Evolutionary conservation across 2,888 invertebrate species (phyloP).

Genomic region (Rhogogaster chlorosoma): DNA sequence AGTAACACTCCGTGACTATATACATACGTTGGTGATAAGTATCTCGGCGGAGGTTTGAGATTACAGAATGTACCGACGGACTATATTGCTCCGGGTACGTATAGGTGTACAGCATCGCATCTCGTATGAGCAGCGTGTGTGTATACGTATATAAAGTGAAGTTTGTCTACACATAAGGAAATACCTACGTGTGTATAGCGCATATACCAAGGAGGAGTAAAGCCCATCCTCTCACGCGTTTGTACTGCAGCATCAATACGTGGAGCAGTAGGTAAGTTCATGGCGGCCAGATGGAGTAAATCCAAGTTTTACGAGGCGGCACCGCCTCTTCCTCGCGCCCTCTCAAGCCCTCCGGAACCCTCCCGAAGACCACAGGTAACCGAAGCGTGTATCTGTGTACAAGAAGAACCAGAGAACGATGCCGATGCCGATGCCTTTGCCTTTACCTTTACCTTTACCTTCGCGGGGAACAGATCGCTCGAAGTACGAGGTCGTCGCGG

Average conservation of each 20-base stretch:
- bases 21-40: not conserved
- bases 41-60: constrained; percentile 35
- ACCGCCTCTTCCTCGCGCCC: constrained; percentile 78
- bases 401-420: constrained; percentile 49
- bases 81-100: constrained; percentile 3
- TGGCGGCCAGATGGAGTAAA: constrained; percentile 78
- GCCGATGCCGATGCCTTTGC: constrained; percentile 48
- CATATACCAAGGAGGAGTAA: not conserved
- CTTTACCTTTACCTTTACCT: constrained; percentile 54
- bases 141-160: not conserved
- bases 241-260: constrained; percentile 27
- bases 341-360: constrained; percentile 67
- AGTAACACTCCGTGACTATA: constrained; percentile 29
- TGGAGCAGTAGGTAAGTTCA: constrained; percentile 62
- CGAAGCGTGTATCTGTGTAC: constrained; percentile 18
- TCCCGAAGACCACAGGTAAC: constrained; percentile 60
- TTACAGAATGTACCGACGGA: constrained; percentile 27
- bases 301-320: constrained; percentile 78
- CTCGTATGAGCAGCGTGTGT: too few relatives aligned
- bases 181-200: not conserved
- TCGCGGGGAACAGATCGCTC: constrained; percentile 18
- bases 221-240: constrained; percentile 8
- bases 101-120: not conserved
- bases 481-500: constrained; percentile 57
- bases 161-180: not conserved